phyloP scores from a whole-genome alignment of 1,140 invertebrate species.

The Drosophila nigrodunni region DNA sequence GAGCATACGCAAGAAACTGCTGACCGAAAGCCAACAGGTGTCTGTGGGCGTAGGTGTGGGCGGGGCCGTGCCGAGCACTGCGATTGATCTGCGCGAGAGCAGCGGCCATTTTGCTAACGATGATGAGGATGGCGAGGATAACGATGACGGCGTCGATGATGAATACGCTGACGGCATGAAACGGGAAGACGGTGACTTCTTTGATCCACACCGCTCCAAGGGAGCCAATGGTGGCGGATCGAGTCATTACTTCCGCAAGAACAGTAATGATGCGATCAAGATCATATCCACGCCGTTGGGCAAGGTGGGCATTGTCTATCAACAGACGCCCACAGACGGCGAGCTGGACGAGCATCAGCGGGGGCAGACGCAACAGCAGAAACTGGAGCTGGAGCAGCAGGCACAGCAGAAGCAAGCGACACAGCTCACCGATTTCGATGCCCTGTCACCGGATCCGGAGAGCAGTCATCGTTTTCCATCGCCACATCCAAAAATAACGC shows the following conservation, averaged over 20 bases:
- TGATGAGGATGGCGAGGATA: slow-evolving; percentile 81
- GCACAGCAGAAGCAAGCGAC: slow-evolving; percentile 69
- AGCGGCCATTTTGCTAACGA: slow-evolving; percentile 85
- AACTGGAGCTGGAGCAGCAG: slow-evolving; percentile 34
- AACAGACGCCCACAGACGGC: slow-evolving; percentile 68
- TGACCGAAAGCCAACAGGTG: slow-evolving; percentile 57
- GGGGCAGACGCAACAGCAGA: slow-evolving; percentile 48
- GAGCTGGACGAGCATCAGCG: slow-evolving; percentile 39
- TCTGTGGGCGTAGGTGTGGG: slow-evolving; percentile 31
- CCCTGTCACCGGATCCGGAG: slow-evolving; percentile 82
- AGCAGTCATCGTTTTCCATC: slow-evolving; percentile 84
- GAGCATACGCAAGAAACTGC: slow-evolving; percentile 70
- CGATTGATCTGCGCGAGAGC: slow-evolving; percentile 83
- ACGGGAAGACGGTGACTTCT: slow-evolving; percentile 72
- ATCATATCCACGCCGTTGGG: slow-evolving; percentile 83
- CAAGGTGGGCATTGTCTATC: slow-evolving; percentile 84
- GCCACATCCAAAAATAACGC: slow-evolving; percentile 84
- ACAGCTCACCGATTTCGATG: slow-evolving; percentile 78
- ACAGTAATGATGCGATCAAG: slow-evolving; percentile 84
- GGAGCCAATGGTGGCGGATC: slow-evolving; percentile 27
- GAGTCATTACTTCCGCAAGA: slow-evolving; percentile 81
- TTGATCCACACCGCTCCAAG: slow-evolving; percentile 62
- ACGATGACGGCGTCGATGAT: slow-evolving; percentile 81
- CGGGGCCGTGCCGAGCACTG: slow-evolving; percentile 72
- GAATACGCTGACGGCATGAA: slow-evolving; percentile 63